These are phyloP conservation scores for Neoniphon sammara DNA, from an alignment of 2,797 vertebrate genomes.

Conservation along the genomic window DNA sequence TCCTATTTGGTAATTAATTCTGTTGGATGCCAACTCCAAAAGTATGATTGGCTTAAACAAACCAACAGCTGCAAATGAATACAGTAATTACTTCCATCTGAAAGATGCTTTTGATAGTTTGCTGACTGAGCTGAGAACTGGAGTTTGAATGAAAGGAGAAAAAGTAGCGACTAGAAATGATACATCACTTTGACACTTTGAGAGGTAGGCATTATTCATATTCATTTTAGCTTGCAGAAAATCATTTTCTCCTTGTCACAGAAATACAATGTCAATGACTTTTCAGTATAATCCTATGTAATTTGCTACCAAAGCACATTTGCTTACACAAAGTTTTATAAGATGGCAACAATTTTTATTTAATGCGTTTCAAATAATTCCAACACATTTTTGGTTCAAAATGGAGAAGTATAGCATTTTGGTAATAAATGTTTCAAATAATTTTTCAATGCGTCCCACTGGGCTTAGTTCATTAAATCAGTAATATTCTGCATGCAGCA, in stretches of 20 bases:
- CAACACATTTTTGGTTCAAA: background rate
- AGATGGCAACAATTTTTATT: background rate
- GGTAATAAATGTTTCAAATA: background rate
- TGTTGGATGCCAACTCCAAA: background rate
- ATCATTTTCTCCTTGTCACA: background rate
- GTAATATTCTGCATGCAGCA: conserved; percentile 20
- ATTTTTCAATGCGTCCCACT: background rate
- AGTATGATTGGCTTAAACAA: background rate
- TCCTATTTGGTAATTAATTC: background rate
- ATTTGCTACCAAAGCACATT: background rate
- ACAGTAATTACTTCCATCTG: background rate
- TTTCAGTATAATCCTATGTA: background rate
- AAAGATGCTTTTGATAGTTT: background rate
- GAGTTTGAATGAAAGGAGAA: conserved; percentile 6
- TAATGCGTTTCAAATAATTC: background rate
- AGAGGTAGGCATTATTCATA: conserved; percentile 33
- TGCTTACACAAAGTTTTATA: background rate
- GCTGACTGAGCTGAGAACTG: background rate
- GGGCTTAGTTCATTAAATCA: background rate
- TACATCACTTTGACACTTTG: background rate
- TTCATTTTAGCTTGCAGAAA: conserved; percentile 12
- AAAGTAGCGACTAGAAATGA: background rate
- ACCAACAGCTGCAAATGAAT: background rate
- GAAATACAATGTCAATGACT: background rate
- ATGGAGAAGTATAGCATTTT: no score